phyloP scores from a whole-genome alignment of 2,797 vertebrate genomes.

The Propithecus perrieri region DNA sequence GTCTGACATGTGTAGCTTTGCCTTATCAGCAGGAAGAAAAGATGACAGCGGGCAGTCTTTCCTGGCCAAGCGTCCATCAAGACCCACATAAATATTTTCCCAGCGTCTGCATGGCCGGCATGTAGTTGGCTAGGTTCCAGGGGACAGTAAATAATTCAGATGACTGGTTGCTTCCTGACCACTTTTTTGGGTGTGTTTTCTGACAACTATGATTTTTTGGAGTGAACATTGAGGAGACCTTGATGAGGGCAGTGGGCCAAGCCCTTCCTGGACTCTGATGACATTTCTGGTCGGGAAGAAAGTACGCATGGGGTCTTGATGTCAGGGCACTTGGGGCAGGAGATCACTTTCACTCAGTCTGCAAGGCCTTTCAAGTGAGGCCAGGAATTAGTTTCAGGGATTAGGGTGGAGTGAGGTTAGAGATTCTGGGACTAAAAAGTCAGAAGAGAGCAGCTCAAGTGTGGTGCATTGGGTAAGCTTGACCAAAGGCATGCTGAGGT shows the following conservation, averaged over 20 bases:
- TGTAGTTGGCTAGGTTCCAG: slow-evolving; percentile 85
- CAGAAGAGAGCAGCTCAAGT: slow-evolving; percentile 53
- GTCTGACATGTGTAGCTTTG: slow-evolving; percentile 84
- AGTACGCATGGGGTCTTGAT: slow-evolving; percentile 79
- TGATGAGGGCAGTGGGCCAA: slow-evolving; percentile 63
- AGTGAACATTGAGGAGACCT: slow-evolving; percentile 62
- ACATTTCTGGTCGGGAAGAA: slow-evolving; percentile 79
- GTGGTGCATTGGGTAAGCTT: slow-evolving; percentile 39
- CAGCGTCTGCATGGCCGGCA: slow-evolving; percentile 84
- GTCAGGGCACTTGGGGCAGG: slow-evolving; percentile 74
- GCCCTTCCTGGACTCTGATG: slow-evolving; percentile 80
- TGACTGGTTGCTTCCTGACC: slow-evolving; percentile 65
- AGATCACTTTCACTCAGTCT: slow-evolving; percentile 80
- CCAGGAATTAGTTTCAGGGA: slow-evolving; percentile 83
- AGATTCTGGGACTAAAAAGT: slow-evolving; percentile 67
- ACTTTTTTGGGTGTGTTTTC: slow-evolving; percentile 74
- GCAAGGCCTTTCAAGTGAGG: slow-evolving; percentile 81
- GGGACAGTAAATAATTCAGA: slow-evolving; percentile 85
- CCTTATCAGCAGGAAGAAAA: slow-evolving; percentile 87
- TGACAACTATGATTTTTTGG: slow-evolving; percentile 56
- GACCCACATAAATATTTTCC: slow-evolving; percentile 90
- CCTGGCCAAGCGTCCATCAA: slow-evolving; percentile 84
- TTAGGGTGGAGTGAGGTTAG: slow-evolving; percentile 68
- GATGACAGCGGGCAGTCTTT: slow-evolving; percentile 86
- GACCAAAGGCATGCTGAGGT: slow-evolving; percentile 21